These are phyloP conservation scores for Hydriomena furcata DNA, from an alignment of 2,888 invertebrate species.

Conservation along the genomic window DNA sequence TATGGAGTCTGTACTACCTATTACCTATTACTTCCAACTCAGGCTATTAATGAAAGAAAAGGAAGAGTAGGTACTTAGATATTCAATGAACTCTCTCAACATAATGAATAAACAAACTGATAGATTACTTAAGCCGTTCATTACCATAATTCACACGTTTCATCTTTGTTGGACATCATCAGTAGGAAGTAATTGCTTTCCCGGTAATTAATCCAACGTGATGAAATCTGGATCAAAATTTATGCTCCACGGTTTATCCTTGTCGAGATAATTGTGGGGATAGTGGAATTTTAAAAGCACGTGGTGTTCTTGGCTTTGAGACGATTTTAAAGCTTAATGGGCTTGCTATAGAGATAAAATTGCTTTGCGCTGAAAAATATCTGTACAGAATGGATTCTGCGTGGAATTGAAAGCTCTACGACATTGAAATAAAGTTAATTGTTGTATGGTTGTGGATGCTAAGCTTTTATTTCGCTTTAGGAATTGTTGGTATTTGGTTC, in stretches of 20 bases:
- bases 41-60: no score
- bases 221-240: constrained; percentile 12
- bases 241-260: constrained; percentile 9
- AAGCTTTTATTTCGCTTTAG: not conserved
- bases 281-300: constrained; percentile 5
- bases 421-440: not conserved
- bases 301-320: not conserved
- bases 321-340: not conserved
- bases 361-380: not conserved
- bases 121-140: no score
- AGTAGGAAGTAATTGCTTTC: constrained; percentile 1
- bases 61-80: no score
- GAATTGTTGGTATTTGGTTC: constrained; percentile 3
- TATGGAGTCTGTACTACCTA: no score
- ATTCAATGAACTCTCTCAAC: no score
- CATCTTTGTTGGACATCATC: not conserved
- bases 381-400: not conserved
- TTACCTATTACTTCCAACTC: no score
- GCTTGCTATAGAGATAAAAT: not conserved
- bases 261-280: constrained; percentile 9
- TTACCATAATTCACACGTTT: not conserved
- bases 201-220: constrained; percentile 1
- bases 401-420: not conserved
- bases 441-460: not conserved
- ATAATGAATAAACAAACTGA: not conserved